Conservation (phyloP, 2,113 vertebrate genomes). For the Morphnarchus princeps region DNA sequence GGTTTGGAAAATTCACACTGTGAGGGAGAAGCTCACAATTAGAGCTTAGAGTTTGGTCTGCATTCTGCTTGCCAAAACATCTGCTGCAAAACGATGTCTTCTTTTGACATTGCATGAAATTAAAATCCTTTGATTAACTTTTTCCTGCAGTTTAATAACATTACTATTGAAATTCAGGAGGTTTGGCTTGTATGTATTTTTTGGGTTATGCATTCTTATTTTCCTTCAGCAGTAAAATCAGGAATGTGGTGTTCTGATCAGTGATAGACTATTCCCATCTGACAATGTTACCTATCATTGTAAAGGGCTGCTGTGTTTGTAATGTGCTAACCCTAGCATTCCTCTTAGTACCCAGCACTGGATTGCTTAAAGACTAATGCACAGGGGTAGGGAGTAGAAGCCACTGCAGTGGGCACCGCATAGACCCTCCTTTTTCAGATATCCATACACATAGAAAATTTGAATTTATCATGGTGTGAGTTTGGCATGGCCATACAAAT, state of each 20-base stretch:
- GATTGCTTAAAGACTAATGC: neutral
- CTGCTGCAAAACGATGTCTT: neutral
- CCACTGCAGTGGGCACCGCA: neutral
- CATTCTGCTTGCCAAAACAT: slow-evolving; percentile 10
- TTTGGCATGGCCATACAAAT: neutral
- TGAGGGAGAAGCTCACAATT: neutral
- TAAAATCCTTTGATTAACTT: neutral
- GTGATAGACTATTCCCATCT: neutral
- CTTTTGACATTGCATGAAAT: neutral
- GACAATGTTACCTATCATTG: neutral
- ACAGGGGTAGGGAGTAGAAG: neutral
- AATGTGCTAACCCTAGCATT: neutral
- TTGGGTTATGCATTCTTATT: neutral
- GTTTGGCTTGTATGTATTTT: neutral
- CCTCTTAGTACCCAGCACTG: neutral
- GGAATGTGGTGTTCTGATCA: neutral
- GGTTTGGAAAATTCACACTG: neutral
- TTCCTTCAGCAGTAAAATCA: neutral
- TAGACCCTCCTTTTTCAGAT: neutral
- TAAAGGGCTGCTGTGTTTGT: neutral
- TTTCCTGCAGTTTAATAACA: neutral
- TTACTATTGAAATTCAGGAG: neutral
- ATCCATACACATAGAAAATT: neutral
- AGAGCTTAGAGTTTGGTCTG: neutral
- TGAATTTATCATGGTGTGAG: neutral